Evolutionary conservation across 2,888 invertebrate species (phyloP).

Genomic region (Xanthia icteritia): DNA sequence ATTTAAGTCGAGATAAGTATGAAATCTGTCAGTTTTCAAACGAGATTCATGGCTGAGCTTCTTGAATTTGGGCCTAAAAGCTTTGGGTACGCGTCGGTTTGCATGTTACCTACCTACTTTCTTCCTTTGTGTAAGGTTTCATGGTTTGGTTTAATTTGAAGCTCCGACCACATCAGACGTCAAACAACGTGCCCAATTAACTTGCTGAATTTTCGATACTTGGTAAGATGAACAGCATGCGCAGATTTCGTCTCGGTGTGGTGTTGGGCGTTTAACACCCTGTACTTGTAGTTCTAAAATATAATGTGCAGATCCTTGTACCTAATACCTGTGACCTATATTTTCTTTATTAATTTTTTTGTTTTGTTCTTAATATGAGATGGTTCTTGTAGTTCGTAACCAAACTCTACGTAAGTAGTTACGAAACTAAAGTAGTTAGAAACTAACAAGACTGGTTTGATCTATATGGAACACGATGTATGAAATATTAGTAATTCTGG

Average conservation of each 20-base stretch:
- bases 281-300: not conserved
- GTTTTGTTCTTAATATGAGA: not conserved
- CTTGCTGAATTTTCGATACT: not conserved
- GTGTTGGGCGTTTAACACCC: not conserved
- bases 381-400: not conserved
- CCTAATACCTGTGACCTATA: not conserved
- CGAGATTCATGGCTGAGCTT: not conserved
- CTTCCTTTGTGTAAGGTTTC: not conserved
- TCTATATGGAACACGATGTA: slow-evolving; percentile 12
- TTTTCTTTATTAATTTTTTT: no score
- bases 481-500: not conserved
- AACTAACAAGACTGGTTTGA: not conserved
- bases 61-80: slow-evolving; percentile 5
- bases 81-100: slow-evolving; percentile 7
- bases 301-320: not conserved
- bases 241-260: not conserved
- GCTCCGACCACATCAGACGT: slow-evolving; percentile 3
- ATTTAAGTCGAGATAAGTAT: no score
- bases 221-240: not conserved
- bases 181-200: not conserved
- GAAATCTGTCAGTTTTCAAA: slow-evolving; percentile 12
- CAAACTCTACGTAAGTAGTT: not conserved
- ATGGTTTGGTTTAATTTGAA: not conserved
- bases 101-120: not conserved
- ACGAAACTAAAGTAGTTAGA: not conserved